Base-by-base conservation (phyloP, 2,113 vertebrate species). In the Poecilia latipinna region DNA sequence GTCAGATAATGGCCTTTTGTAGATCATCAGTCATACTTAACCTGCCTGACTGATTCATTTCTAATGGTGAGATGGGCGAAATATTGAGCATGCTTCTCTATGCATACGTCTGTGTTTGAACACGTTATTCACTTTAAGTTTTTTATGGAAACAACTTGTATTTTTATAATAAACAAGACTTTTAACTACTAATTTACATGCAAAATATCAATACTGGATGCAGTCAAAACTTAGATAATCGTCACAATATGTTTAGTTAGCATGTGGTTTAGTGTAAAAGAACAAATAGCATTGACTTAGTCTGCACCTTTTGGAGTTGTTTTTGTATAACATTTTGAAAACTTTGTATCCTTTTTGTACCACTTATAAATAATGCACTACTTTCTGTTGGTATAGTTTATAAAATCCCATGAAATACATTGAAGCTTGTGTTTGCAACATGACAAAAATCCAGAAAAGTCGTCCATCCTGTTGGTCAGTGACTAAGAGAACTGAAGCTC, bases 21-120 rank as follows among this genome's bases (percentile, higher is more conserved):
- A 35, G 33, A 78, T 75, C 77, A 89, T 90, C 78, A 75, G 64
- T 90, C 85, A 82, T 84, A 72, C 72, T 90, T 86, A 71, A 70
- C 78, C 72, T 83, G 37, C 66, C 11, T 64, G 76, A 75, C 62
- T 69, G 68, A 74, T 74, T 29, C 35, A 44, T 31, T 69, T 35
- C 65, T 32, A 75, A 28, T 60, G 44, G 39, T 42, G 39, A 42
- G 39, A 42, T 42, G 60, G 33, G 4, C 22, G 70, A 60, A 37
- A 17, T 19, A 28, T 39, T 37, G n/a, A 19, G 12, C 29, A 54
- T 37, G 33, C n/a, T 33, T 33, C 54, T 70, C 48, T 2, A 26
- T 29, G 19, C 12, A 42, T 57, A 11, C n/a, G 22, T 5, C 22
- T 57, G 24, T 57, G 19, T 57, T 57, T 57, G 19, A 57, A 57